phyloP scores from a whole-genome alignment of 2,113 vertebrate genomes.

The Neogobius melanostomus region DNA sequence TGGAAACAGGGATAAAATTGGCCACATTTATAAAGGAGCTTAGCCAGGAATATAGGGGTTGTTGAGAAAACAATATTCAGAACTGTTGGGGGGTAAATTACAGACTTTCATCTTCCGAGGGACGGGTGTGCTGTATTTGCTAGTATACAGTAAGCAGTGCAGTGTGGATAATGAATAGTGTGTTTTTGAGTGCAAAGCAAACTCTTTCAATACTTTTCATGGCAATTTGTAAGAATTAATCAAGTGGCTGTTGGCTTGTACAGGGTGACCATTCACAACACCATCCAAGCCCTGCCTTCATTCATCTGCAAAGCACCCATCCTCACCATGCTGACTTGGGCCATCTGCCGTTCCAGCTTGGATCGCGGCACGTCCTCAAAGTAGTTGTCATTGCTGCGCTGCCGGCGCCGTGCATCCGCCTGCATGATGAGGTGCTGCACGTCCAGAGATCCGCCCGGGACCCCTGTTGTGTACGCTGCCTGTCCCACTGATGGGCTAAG shows the following conservation, averaged over 20 bases:
- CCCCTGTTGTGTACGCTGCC: constrained; percentile 90
- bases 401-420: constrained; percentile 96
- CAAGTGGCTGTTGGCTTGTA: neutral
- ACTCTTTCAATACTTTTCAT: neutral
- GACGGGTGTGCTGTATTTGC: neutral
- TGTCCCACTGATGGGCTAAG: constrained; percentile 94
- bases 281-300: constrained; percentile 22
- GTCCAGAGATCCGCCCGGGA: constrained; percentile 89
- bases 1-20: constrained; percentile 30
- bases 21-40: neutral
- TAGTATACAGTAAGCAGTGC: neutral
- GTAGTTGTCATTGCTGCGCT: constrained; percentile 98
- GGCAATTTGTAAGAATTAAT: neutral
- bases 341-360: constrained; percentile 99
- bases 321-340: constrained; percentile 94
- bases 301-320: constrained; percentile 36
- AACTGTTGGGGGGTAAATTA: neutral
- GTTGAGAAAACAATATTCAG: constrained; percentile 4
- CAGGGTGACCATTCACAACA: constrained; percentile 42
- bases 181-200: neutral
- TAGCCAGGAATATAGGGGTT: constrained; percentile 2
- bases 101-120: neutral
- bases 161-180: neutral
- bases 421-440: constrained; percentile 99
- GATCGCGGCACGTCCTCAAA: constrained; percentile 97